A percentile compares a stretch with the other conserved stretches of the same genome.
These are phyloP conservation scores for Erythrolamprus reginae DNA, from an alignment of 2,113 vertebrate genomes.

Conservation along the genomic window DNA sequence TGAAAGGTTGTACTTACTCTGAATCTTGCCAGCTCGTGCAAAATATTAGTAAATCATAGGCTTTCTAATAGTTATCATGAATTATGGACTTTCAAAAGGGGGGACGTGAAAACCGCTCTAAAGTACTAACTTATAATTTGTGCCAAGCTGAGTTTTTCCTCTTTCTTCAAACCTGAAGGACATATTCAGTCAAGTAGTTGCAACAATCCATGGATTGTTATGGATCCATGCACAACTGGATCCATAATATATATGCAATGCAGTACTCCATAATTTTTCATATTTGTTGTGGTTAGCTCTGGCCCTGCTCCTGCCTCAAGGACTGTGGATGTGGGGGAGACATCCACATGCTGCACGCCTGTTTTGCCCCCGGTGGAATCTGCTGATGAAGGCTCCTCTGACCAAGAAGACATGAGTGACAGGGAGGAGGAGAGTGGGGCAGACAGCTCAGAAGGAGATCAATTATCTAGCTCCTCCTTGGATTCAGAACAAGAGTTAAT, in stretches of 20 bases:
- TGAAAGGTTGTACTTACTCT: constrained; percentile 27
- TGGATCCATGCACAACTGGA: background rate
- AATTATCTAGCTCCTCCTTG: no score
- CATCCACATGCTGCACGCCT: no score
- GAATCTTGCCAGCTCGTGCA: constrained; percentile 33
- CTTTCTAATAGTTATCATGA: constrained; percentile 33
- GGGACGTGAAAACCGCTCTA: constrained; percentile 24
- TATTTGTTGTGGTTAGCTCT: no score
- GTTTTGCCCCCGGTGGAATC: no score
- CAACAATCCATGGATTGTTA: no score
- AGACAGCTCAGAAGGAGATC: no score
- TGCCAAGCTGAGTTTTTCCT: background rate
- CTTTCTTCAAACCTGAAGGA: background rate
- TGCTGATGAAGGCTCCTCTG: no score
- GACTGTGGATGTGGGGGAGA: no score
- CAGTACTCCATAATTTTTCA: background rate
- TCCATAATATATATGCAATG: background rate
- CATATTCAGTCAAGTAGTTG: background rate
- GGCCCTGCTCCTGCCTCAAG: no score
- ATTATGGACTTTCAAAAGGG: constrained; percentile 31
- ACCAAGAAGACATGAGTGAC: no score
- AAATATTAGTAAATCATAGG: constrained; percentile 47
- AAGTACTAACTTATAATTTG: constrained; percentile 11
- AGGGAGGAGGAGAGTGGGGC: no score
- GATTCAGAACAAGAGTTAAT: no score